Evolutionary conservation across 2,113 vertebrate genomes (phyloP).

Genomic region (human (Homo sapiens)): GRCh38 chr6:43864001-43864500

Average conservation of each 20-base stretch:
- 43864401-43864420: not conserved
- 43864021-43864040: not conserved
- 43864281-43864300: not conserved
- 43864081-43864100: not conserved
- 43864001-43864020: not conserved
- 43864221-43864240: not conserved
- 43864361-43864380: not conserved
- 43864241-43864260: not conserved
- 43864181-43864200: not conserved
- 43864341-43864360: not conserved
- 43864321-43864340: not conserved
- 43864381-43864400: not conserved
- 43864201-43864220: not conserved
- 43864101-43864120: not conserved
- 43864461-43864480: not conserved
- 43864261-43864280: not conserved
- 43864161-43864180: not conserved
- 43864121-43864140: too few species aligned
- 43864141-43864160: not conserved
- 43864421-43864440: not conserved
- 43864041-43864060: not conserved
- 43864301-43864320: not conserved
- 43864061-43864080: not conserved
- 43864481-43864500: too few species aligned
- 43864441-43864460: not conserved